Percentiles rank a stretch among this genome's conserved stretches.
These are phyloP conservation scores for Cybosia mesomella DNA, from an alignment of 2,888 invertebrate genomes.

Conservation along the genomic window DNA sequence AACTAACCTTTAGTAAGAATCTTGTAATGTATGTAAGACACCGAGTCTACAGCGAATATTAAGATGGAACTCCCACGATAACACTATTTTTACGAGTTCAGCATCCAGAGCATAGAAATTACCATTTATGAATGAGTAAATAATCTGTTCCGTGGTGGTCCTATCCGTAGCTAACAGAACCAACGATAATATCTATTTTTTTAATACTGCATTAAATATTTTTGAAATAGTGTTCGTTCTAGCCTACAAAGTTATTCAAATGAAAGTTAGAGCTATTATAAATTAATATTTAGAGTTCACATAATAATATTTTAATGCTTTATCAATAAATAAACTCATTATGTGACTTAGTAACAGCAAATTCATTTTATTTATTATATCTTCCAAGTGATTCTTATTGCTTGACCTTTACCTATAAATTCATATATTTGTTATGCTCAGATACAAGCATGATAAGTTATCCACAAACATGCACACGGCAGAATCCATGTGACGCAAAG, in stretches of 20 bases:
- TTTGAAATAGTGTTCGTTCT: neutral
- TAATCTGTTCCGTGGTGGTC: conserved; percentile 8
- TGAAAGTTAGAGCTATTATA: neutral
- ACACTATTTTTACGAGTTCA: conserved; percentile 32
- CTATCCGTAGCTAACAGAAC: neutral
- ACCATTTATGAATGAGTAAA: conserved; percentile 48
- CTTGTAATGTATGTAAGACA: conserved; percentile 20
- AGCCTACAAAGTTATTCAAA: neutral
- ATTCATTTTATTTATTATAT: no score
- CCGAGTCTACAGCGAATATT: conserved; percentile 21
- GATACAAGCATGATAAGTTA: no score
- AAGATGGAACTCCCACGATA: conserved; percentile 41
- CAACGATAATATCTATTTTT: neutral
- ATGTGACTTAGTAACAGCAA: no score
- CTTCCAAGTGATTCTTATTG: neutral
- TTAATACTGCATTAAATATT: neutral
- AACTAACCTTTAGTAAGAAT: conserved; percentile 3
- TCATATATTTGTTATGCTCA: neutral
- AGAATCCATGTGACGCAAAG: neutral
- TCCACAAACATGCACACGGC: neutral
- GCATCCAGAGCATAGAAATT: conserved; percentile 45
- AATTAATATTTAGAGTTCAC: no score
- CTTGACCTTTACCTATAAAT: neutral
- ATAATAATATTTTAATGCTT: no score
- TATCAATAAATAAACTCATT: no score